Conservation (phyloP, 2,888 invertebrate genomes). For the Aelia acuminata region DNA sequence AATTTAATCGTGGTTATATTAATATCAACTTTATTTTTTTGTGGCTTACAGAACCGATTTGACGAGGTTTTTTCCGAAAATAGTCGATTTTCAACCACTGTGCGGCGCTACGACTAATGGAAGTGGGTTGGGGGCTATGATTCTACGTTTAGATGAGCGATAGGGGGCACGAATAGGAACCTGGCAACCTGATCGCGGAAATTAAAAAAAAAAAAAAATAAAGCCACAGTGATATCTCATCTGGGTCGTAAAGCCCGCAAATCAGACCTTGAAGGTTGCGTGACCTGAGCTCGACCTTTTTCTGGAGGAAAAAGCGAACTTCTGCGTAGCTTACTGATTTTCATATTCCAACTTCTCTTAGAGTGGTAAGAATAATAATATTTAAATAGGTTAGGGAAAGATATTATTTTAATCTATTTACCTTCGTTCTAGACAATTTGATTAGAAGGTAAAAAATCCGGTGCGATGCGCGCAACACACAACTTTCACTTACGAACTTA, state of each 20-base stretch:
- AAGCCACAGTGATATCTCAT: conserved; percentile 26
- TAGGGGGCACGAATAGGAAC: background rate
- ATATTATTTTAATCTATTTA: too few species aligned
- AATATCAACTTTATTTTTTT: too few species aligned
- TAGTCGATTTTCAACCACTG: too few species aligned
- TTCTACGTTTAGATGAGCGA: conserved; percentile 48
- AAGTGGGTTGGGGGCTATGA: background rate
- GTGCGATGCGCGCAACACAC: too few species aligned
- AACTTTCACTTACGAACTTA: too few species aligned
- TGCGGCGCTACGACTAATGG: conserved; percentile 1
- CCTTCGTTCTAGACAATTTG: too few species aligned
- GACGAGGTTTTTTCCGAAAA: too few species aligned
- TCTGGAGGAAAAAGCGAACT: background rate
- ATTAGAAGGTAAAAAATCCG: too few species aligned
- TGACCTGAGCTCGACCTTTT: background rate
- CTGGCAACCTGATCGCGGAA: background rate
- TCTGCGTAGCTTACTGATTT: background rate
- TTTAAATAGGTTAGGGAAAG: too few species aligned
- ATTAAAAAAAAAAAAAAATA: background rate
- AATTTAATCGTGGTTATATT: too few species aligned
- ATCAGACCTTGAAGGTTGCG: conserved; percentile 29
- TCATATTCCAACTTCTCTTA: background rate
- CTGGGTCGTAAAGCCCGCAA: background rate
- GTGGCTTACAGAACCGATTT: too few species aligned
- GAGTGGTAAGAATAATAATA: too few species aligned